Evolutionary conservation across 2,888 invertebrate species (phyloP), one percentile per base, ranked within the genome.

Genomic region (Ptychoptera contaminata): DNA sequence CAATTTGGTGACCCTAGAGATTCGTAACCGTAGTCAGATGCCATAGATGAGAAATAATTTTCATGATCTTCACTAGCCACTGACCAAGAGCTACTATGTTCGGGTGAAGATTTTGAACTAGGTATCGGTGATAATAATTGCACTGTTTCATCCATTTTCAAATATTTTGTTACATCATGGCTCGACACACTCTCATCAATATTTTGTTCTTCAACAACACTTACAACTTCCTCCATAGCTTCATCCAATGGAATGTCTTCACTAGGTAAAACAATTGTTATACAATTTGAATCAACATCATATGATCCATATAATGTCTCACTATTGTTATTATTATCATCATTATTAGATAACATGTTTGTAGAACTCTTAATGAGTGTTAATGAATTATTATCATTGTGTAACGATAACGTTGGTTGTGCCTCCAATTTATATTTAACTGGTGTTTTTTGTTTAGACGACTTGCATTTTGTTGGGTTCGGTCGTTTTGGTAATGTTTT

Each of bases 241-340:
- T 71, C 71, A 46, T 68, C 68, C 30, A 67, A 65, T 0, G 69
- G 59, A 44, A 74, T 65, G 44, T 73, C 72, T 36, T 75, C 73
- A 49, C 74, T 77, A 15, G 76, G 73, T 52, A 82, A 75, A 52
- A 82, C 74, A 11, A 84, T 74, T 1, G 82, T 83, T 46, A 83
- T 74, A 51, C 79, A 80, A 58, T 82, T 79, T 14, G 77, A 78
- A 47, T 70, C 73, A 58, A 81, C 81, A 56, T 82, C 79, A 55
- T 77, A 78, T 45, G 77, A 81, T 35, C 79, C 80, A 53, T 78
- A 82, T 51, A 82, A 73, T 14, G 79, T 72, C 51, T 81, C 80
- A 2, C 59, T 47, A 40, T 50, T 39, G 36, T 47, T 2, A 43
- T 45, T 45, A 49, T 46, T 44, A 50, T 51, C 36, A 48, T 50